Conservation (phyloP, 2,797 vertebrate genomes). For the Phyllotis vaccarum region DNA sequence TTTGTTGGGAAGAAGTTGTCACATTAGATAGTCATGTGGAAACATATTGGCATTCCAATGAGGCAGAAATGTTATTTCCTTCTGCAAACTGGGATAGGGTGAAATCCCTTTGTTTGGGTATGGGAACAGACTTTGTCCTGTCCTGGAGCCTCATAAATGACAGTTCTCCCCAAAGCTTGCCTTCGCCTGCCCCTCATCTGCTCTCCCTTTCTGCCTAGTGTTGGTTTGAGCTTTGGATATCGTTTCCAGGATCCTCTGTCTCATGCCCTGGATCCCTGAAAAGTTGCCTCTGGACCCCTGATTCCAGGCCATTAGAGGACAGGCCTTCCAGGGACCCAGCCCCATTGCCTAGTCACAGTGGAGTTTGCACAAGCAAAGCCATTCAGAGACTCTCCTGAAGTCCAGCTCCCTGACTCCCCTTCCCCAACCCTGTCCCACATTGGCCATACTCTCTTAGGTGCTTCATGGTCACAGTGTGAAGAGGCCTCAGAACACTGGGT, state of each 20-base stretch:
- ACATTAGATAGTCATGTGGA: not conserved
- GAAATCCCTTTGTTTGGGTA: no score
- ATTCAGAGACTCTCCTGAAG: not conserved
- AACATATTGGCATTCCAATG: not conserved
- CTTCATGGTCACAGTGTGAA: no score
- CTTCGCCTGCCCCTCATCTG: not conserved
- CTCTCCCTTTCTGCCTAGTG: not conserved
- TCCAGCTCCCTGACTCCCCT: not conserved
- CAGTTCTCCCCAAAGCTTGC: not conserved
- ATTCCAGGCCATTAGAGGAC: not conserved
- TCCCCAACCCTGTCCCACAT: accelerated
- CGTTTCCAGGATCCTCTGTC: not conserved
- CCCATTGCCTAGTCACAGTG: not conserved
- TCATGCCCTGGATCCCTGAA: not conserved
- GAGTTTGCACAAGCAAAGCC: not conserved
- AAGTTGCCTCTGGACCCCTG: not conserved
- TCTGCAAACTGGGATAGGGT: not conserved
- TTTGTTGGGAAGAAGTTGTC: not conserved
- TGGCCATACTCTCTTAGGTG: not conserved
- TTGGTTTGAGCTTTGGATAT: not conserved
- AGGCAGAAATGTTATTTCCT: accelerated
- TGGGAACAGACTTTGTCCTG: not conserved
- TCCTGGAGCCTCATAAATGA: not conserved
- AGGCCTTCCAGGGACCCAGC: not conserved
- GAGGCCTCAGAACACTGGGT: not conserved